These are phyloP conservation scores for Elymnias hypermnestra DNA, from an alignment of 1,140 invertebrate species.

Conservation along the genomic window DNA sequence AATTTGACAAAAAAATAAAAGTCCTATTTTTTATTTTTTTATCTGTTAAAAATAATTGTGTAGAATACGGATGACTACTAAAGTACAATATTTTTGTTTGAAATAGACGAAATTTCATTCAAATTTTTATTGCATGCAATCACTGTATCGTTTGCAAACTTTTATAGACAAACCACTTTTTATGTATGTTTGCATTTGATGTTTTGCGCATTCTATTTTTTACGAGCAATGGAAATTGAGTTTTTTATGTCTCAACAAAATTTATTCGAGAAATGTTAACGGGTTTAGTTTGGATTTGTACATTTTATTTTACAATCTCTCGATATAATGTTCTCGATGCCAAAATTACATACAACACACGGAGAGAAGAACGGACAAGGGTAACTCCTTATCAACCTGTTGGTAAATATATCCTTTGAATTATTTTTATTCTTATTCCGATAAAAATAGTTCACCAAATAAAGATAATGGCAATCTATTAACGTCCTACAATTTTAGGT, in stretches of 20 bases:
- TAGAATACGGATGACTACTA: too few relatives aligned
- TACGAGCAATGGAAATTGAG: not conserved
- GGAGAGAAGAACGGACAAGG: not conserved
- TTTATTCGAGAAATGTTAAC: not conserved
- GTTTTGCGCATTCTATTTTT: not conserved
- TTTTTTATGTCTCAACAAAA: not conserved
- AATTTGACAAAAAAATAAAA: too few relatives aligned
- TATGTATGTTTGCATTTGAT: not conserved
- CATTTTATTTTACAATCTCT: not conserved
- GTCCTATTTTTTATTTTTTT: too few relatives aligned
- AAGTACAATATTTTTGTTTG: too few relatives aligned
- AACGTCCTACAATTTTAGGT: too few relatives aligned
- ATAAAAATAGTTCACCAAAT: too few relatives aligned
- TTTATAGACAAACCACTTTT: too few relatives aligned
- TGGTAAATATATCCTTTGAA: not conserved
- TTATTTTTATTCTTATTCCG: not conserved
- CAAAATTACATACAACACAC: not conserved
- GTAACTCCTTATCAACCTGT: not conserved
- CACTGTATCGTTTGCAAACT: too few relatives aligned
- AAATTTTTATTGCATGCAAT: too few relatives aligned
- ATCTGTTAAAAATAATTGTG: too few relatives aligned
- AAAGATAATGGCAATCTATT: too few relatives aligned
- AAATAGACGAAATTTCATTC: too few relatives aligned
- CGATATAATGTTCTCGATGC: not conserved
- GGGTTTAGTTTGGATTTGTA: not conserved